Evolutionary conservation across 2,888 invertebrate genomes (phyloP).

Genomic region (Diabrotica balteata): DNA sequence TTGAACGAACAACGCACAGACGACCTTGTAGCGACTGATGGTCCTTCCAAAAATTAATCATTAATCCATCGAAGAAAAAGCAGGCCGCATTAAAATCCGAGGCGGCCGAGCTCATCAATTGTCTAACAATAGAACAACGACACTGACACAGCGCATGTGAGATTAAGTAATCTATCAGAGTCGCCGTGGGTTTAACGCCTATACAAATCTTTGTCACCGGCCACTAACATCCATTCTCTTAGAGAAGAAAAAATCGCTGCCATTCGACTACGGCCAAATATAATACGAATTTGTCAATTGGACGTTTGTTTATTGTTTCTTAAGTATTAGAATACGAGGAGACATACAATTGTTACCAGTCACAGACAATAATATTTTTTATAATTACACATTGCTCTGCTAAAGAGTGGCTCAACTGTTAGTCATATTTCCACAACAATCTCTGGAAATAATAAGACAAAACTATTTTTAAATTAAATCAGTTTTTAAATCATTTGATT

Average conservation of each 20-base stretch:
- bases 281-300: slow-evolving; percentile 37
- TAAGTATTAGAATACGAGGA: too few species aligned
- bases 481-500: too few species aligned
- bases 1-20: background rate
- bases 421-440: too few species aligned
- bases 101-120: slow-evolving; percentile 53
- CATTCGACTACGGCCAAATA: slow-evolving; percentile 30
- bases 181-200: slow-evolving; percentile 42
- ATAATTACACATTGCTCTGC: too few species aligned
- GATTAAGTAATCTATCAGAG: slow-evolving; percentile 43
- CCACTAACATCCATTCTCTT: slow-evolving; percentile 41
- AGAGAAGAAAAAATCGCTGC: slow-evolving; percentile 27
- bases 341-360: too few species aligned
- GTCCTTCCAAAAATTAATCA: slow-evolving; percentile 45
- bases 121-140: slow-evolving; percentile 53
- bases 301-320: slow-evolving; percentile 34
- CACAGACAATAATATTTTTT: too few species aligned
- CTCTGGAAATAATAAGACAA: too few species aligned
- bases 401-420: too few species aligned
- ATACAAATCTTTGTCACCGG: slow-evolving; percentile 44
- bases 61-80: slow-evolving; percentile 50
- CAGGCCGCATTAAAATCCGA: slow-evolving; percentile 50
- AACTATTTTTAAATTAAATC: too few species aligned
- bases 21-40: slow-evolving; percentile 16
- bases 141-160: slow-evolving; percentile 50